Evolutionary conservation across 1,140 invertebrate genomes (phyloP), one percentile per base, ranked within the genome.

Genomic region (Tetramorium parvispinum): DNA sequence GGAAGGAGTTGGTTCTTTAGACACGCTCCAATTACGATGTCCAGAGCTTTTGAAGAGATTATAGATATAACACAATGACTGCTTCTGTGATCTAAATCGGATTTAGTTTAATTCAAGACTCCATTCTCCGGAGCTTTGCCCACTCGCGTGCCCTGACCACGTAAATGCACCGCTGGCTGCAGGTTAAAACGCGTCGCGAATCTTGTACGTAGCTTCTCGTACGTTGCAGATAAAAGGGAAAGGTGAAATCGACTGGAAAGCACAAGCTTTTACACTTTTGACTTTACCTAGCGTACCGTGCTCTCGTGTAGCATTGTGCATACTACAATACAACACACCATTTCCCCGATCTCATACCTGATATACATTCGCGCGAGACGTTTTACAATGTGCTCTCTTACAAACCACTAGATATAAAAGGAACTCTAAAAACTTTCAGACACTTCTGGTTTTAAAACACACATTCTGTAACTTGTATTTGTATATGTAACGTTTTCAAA

Each of bases 181-280:
- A 78, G 85, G 89, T 79, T 90, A 88, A 91, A 91, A 86, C 70
- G 68, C 68, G 65, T 81, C 61, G 49, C 70, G 89, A 90, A 88
- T 78, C 77, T 75, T 88, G 86, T 66, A 90, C 66, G 77, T 85
- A 86, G 66, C 49, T 90, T 59, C 66, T 85, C 78, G 32, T 32
- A 32, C 3, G 78, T 83, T 53, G 73, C n/a, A 65, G 89, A 86
- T 91, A 87, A 90, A 91, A 90, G 87, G 83, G 83, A 91, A 91
- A 91, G 89, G 61, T 86, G 89, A 90, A 90, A 91, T 90, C 89
- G 87, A 76, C 57, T 70, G 89, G 78, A 90, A 91, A 90, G 89
- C 70, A 78, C 87, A 81, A 81, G 89, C 89, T 90, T 91, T 90
- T 90, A 90, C 89, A 90, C 89, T 88, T 91, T 91, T 91, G 89